phyloP scores from a whole-genome alignment of 2,888 invertebrate genomes.

The Stenichneumon culpator region DNA sequence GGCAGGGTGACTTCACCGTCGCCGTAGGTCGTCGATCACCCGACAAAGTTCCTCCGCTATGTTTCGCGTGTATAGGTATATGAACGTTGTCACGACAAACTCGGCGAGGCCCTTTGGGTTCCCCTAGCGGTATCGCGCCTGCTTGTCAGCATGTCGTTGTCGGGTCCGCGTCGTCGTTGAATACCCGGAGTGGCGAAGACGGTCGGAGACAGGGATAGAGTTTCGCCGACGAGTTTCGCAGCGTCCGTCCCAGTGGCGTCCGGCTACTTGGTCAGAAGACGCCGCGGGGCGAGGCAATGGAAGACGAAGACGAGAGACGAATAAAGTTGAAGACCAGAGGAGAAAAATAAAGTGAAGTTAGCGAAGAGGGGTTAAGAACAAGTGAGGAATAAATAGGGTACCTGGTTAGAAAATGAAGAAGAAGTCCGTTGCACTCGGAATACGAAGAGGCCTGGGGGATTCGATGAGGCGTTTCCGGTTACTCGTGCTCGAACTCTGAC shows the following conservation, averaged over 20 bases:
- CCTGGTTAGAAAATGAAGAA: not conserved
- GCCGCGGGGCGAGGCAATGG: not conserved
- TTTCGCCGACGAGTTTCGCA: not conserved
- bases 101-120: slow-evolving; percentile 5
- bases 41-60: slow-evolving; percentile 7
- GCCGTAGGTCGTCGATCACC: slow-evolving; percentile 15
- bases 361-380: not conserved
- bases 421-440: not conserved
- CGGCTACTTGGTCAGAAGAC: not conserved
- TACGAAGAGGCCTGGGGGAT: not conserved
- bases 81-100: not conserved
- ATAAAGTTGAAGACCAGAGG: not conserved
- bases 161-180: slow-evolving; percentile 38
- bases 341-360: not conserved
- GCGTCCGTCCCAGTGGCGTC: not conserved
- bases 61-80: not conserved
- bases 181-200: slow-evolving; percentile 14
- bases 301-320: not conserved
- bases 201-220: slow-evolving; percentile 11
- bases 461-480: slow-evolving; percentile 4
- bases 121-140: not conserved
- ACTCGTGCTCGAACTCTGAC: not conserved
- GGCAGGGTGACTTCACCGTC: not conserved
- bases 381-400: not conserved
- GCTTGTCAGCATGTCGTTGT: slow-evolving; percentile 43